phyloP scores from a whole-genome alignment of 2,888 invertebrate species.

The Synergus umbraculus region DNA sequence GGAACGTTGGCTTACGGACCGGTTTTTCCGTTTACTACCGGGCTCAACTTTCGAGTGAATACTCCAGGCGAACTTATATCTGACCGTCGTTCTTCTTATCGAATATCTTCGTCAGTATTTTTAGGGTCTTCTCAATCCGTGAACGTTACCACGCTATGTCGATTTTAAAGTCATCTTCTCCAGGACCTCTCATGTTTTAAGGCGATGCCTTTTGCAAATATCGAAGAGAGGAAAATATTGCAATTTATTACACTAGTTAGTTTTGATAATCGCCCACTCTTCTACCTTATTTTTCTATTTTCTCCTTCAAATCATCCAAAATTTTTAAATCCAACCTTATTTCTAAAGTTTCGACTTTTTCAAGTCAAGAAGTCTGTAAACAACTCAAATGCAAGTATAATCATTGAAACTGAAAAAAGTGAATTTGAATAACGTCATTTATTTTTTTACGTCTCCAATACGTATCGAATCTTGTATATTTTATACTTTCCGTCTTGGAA shows the following conservation, averaged over 20 bases:
- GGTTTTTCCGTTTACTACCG: slow-evolving; percentile 35
- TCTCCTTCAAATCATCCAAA: too few relatives aligned
- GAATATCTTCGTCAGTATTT: slow-evolving; percentile 7
- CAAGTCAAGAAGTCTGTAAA: too few relatives aligned
- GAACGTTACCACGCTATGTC: slow-evolving; percentile 11
- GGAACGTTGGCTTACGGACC: background rate
- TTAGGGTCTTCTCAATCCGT: background rate
- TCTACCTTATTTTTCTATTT: too few relatives aligned
- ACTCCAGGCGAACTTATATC: slow-evolving; percentile 3
- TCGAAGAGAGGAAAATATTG: background rate
- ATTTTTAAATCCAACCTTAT: too few relatives aligned
- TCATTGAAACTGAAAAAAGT: too few relatives aligned
- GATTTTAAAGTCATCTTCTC: slow-evolving; percentile 21
- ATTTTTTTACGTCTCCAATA: too few relatives aligned
- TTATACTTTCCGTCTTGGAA: too few relatives aligned
- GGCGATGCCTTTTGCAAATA: background rate
- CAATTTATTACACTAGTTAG: background rate
- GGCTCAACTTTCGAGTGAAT: background rate
- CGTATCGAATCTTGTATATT: too few relatives aligned
- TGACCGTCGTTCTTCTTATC: slow-evolving; percentile 10
- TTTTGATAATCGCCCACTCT: background rate
- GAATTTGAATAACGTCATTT: too few relatives aligned
- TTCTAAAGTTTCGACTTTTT: too few relatives aligned
- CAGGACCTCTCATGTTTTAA: slow-evolving; percentile 6
- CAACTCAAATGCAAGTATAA: too few relatives aligned